Conservation (phyloP, 2,113 vertebrate genomes). For the Phalacrocorax aristotelis region DNA sequence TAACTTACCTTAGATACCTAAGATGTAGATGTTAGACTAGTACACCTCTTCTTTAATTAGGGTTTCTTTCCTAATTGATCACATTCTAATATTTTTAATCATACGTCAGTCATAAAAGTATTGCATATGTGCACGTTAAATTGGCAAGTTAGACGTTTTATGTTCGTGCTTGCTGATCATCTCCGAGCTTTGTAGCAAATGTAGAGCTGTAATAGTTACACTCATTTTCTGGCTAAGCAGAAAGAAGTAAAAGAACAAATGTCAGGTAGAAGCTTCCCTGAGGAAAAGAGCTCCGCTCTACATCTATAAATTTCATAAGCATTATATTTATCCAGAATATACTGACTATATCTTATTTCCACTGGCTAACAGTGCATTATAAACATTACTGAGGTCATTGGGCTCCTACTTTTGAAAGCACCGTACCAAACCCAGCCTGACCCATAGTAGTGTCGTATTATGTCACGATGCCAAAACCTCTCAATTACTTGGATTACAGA, state of each 20-base stretch:
- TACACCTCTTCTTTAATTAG: not conserved
- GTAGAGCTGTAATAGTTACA: not conserved
- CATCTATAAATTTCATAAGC: not conserved
- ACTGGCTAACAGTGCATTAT: not conserved
- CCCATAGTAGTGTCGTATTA: too few relatives aligned
- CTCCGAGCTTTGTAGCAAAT: not conserved
- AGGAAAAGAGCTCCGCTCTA: not conserved
- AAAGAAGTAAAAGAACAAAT: not conserved
- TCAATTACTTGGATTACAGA: not conserved
- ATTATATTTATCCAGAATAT: not conserved
- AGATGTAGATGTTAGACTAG: not conserved
- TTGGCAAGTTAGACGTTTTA: not conserved
- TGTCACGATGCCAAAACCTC: not conserved
- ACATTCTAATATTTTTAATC: not conserved
- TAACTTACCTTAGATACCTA: not conserved
- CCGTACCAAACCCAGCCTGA: not conserved
- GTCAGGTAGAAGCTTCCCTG: not conserved
- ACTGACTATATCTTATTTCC: not conserved
- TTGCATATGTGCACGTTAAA: not conserved
- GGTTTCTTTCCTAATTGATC: not conserved
- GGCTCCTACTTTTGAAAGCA: not conserved
- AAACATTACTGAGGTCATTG: not conserved
- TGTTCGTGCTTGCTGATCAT: not conserved
- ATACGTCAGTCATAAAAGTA: not conserved
- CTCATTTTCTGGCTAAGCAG: not conserved